Conservation (phyloP, 2,888 invertebrate genomes). For the Crematogaster levior region DNA sequence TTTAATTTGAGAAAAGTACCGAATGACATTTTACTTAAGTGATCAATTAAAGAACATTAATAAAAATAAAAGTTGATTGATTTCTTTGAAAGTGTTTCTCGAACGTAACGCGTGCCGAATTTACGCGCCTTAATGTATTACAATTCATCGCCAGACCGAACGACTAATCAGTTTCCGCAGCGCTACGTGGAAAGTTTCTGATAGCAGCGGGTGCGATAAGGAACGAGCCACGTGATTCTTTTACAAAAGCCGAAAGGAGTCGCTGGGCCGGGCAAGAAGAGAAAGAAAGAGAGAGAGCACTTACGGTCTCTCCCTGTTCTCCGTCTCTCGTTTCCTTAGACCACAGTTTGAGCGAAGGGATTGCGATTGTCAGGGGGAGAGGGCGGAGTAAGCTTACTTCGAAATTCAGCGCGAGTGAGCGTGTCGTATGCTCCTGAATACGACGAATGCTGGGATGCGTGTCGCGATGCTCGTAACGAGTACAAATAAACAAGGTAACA, state of each 20-base stretch:
- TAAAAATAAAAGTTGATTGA: not conserved
- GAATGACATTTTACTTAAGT: not conserved
- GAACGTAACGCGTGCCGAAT: not conserved
- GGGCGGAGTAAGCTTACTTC: not conserved
- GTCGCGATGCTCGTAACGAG: constrained; percentile 14
- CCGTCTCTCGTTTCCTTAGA: constrained; percentile 27
- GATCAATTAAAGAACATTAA: not conserved
- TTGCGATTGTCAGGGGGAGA: not conserved
- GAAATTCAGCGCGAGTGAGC: constrained; percentile 40
- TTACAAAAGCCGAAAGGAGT: constrained; percentile 29
- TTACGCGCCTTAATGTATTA: constrained; percentile 43
- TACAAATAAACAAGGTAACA: constrained; percentile 29
- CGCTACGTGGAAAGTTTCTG: constrained; percentile 51
- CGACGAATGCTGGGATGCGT: constrained; percentile 17
- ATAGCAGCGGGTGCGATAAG: constrained; percentile 37
- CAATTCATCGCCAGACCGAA: constrained; percentile 47
- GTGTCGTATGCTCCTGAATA: constrained; percentile 17
- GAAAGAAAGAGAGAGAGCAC: constrained; percentile 20
- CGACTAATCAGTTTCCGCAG: constrained; percentile 51
- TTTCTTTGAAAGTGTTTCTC: not conserved
- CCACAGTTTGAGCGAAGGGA: constrained; percentile 10
- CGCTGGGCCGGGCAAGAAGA: not conserved
- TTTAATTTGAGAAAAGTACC: not conserved
- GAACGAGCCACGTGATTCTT: constrained; percentile 49
- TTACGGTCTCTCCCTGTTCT: constrained; percentile 23